Percentiles rank a stretch among this genome's conserved stretches.
Evolutionary conservation across 2,113 vertebrate genomes (phyloP).

Genomic region (Corythornis cristatus): DNA sequence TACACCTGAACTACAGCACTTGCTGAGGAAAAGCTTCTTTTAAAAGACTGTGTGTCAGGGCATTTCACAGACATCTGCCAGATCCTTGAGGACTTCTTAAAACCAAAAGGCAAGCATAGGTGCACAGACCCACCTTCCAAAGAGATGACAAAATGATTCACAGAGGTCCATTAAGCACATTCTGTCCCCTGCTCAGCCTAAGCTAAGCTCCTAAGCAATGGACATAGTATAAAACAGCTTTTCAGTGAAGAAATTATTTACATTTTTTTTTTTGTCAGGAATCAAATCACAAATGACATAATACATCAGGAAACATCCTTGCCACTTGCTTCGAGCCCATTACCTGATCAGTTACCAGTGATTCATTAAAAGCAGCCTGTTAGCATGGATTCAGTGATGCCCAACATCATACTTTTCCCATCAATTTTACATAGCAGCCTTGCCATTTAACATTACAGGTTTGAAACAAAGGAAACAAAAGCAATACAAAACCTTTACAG

Average conservation of each 20-base stretch:
- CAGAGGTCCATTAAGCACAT: background rate
- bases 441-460: background rate
- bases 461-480: background rate
- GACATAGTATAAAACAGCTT: background rate
- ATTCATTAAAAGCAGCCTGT: background rate
- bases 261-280: background rate
- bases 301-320: background rate
- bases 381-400: fast-evolving
- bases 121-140: background rate
- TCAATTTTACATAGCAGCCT: background rate
- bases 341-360: background rate
- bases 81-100: background rate
- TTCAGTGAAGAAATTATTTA: background rate
- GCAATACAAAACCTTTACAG: background rate
- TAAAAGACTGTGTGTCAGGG: fast-evolving
- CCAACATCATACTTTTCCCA: background rate
- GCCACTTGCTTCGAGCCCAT: background rate
- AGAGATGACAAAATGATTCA: background rate
- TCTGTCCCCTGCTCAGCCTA: background rate
- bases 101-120: background rate
- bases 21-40: slow-evolving; percentile 14
- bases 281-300: background rate
- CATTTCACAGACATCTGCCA: background rate
- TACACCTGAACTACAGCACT: background rate
- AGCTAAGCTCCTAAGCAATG: background rate